Percentiles rank a stretch among this genome's conserved stretches.
These are phyloP conservation scores for Drosophila hamatofila DNA, from an alignment of 2,888 invertebrate species.

Conservation along the genomic window DNA sequence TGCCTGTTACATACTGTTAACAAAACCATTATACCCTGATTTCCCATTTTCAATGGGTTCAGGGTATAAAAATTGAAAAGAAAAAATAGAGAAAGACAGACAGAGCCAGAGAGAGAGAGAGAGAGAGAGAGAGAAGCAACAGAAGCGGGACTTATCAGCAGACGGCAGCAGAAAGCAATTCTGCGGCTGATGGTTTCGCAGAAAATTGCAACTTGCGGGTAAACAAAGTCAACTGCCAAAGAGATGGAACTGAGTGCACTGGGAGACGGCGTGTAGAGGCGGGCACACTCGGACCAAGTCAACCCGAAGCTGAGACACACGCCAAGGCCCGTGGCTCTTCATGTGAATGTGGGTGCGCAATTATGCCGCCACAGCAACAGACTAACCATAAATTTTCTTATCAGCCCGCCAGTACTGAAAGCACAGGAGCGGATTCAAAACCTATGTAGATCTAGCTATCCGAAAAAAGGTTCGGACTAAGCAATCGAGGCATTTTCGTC, in stretches of 20 bases:
- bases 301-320: constrained; percentile 53
- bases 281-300: constrained; percentile 23
- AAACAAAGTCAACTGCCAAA: constrained; percentile 70
- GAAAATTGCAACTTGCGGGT: constrained; percentile 80
- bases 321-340: constrained; percentile 51
- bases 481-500: not conserved
- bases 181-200: constrained; percentile 75
- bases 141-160: constrained; percentile 78
- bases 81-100: not conserved
- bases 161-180: constrained; percentile 68
- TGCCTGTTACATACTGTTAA: too few species aligned
- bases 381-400: constrained; percentile 78
- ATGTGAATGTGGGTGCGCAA: constrained; percentile 74
- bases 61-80: too few species aligned
- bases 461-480: not conserved
- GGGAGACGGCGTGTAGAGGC: not conserved
- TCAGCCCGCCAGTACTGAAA: constrained; percentile 40
- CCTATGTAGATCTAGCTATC: not conserved
- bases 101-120: not conserved
- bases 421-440: constrained; percentile 59
- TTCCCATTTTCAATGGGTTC: too few species aligned
- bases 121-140: constrained; percentile 14
- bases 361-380: constrained; percentile 75
- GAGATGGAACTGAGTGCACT: constrained; percentile 12
- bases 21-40: too few species aligned